These are phyloP conservation scores for Polyergus mexicanus DNA, from an alignment of 1,140 invertebrate genomes.

Conservation along the genomic window DNA sequence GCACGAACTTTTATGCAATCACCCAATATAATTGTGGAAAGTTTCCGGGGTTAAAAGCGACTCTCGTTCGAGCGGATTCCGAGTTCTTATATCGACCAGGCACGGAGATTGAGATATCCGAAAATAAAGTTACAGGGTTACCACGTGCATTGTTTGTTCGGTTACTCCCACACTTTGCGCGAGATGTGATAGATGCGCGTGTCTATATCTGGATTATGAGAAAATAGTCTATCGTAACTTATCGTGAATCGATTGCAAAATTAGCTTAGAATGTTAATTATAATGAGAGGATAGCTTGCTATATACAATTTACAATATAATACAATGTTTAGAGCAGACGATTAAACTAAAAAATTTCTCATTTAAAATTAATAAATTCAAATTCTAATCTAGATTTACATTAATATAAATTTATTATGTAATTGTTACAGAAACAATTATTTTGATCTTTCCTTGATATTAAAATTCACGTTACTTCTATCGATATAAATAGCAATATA, in stretches of 20 bases:
- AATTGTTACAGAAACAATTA: neutral
- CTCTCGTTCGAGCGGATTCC: neutral
- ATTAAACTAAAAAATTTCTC: neutral
- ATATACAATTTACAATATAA: neutral
- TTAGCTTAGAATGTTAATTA: neutral
- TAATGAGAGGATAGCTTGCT: neutral
- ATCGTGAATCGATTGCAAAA: neutral
- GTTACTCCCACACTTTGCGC: neutral
- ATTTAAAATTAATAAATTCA: neutral
- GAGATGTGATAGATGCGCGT: neutral
- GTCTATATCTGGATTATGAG: conserved; percentile 24
- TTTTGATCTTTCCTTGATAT: neutral
- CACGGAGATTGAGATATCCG: neutral
- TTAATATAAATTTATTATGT: neutral
- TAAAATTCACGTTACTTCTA: too few species aligned
- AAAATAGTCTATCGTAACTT: conserved; percentile 6
- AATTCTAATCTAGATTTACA: neutral
- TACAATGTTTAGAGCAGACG: neutral
- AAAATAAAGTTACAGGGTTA: conserved; percentile 44
- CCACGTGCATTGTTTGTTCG: conserved; percentile 7
- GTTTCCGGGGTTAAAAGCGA: neutral
- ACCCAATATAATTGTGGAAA: neutral
- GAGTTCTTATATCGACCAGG: neutral
- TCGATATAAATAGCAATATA: neutral
- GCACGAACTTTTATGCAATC: too few species aligned